These are phyloP conservation scores for Xyrauchen texanus DNA, from an alignment of 2,113 vertebrate genomes.

Conservation along the genomic window DNA sequence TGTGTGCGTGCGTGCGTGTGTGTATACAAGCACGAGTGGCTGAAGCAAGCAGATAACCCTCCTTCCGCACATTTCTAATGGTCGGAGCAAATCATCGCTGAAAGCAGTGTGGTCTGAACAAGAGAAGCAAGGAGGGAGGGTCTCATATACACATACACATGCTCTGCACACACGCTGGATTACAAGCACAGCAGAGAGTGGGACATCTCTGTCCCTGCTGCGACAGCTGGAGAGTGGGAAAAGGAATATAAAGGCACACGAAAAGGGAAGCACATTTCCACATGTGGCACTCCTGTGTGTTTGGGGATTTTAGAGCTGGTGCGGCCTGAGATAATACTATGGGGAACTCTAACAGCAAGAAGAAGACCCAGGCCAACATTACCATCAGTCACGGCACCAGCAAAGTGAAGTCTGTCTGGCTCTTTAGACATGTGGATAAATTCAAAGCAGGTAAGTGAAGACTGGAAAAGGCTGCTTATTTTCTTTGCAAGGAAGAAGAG, in stretches of 20 bases:
- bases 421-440: constrained; percentile 75
- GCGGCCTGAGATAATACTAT: constrained; percentile 65
- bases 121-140: constrained; percentile 34
- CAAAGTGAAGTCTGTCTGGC: constrained; percentile 77
- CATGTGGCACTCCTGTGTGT: constrained; percentile 31
- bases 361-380: constrained; percentile 62
- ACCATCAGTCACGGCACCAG: constrained; percentile 24
- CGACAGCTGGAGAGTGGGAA: constrained; percentile 39
- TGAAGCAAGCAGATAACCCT: constrained; percentile 43
- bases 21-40: not conserved
- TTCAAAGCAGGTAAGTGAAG: constrained; percentile 77
- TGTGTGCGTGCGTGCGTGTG: too few relatives aligned
- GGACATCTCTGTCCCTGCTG: constrained; percentile 60
- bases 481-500: too few relatives aligned
- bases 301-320: constrained; percentile 50
- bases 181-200: constrained; percentile 49
- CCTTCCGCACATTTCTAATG: constrained; percentile 47
- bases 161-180: constrained; percentile 28
- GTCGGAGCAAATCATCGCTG: constrained; percentile 48
- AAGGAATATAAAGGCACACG: constrained; percentile 17
- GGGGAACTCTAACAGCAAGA: constrained; percentile 89
- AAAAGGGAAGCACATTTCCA: not conserved
- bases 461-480: too few relatives aligned
- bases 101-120: constrained; percentile 39
- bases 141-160: constrained; percentile 34